Evolutionary conservation across 2,888 invertebrate genomes (phyloP), one percentile per base, ranked within the genome.

Genomic region (Patella caerulea): DNA sequence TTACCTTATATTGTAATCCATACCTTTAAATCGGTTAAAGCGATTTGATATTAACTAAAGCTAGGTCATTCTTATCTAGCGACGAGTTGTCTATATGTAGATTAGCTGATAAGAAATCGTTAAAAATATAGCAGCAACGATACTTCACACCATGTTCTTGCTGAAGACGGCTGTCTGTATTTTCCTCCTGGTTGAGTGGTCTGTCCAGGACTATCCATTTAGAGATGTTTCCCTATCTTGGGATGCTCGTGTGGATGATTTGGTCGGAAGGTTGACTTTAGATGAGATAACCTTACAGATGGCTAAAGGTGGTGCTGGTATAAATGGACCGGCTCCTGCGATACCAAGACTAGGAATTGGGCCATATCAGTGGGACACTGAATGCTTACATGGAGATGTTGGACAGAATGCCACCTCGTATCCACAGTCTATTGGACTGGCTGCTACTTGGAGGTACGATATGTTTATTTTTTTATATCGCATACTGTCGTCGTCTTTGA

Each of bases 391-490:
- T 34, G 89, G 89, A 15, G 87, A 86, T 76, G 73, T 76, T 34
- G 83, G 81, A n/a, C 85, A 85, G 29, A 85, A 86, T 78, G 82
- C 88, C n/a, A 89, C 89, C 5, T 82, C 86, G 7, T 89, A 87
- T 78, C 88, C 88, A 19, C 86, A 86, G 76, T 85, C 88, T 4
- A 78, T 89, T 52, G 88, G 88, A 12, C 82, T 89, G 55, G 86
- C 88, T 53, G 87, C 89, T n/a, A 79, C 87, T 9, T 88, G 88
- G 81, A 87, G 84, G 88, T 88, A 79, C 73, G 74, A 52, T 59
- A 9, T 45, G 45, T 45, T 45, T 45, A 45, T 45, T 45, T 45
- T 45, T 45, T 45, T 45, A 45, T 9, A 45, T 45, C 45, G 45
- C 9, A 45, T 45, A 45, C 1, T 45, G 9, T 45, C 45, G 45